A percentile compares a stretch with the other conserved stretches of the same genome.
phyloP scores from a whole-genome alignment of 1,140 invertebrate genomes.

The Drosophila fuyamai region DNA sequence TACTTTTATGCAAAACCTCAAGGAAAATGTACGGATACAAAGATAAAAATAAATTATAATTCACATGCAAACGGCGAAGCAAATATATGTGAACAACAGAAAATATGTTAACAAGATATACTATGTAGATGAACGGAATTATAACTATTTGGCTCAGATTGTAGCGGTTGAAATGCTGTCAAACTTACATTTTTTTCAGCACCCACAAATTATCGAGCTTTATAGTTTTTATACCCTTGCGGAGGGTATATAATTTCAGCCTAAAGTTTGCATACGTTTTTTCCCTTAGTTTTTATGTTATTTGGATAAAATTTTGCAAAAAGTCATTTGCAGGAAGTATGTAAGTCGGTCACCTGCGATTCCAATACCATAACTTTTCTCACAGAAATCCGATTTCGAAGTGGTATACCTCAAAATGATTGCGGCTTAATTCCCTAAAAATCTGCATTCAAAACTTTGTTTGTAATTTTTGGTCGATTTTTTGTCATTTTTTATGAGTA shows the following conservation, averaged over 20 bases:
- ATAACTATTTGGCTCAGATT: constrained; percentile 23
- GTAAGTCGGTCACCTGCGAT: no score
- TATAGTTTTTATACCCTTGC: constrained; percentile 7
- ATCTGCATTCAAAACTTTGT: no score
- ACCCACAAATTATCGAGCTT: constrained; percentile 21
- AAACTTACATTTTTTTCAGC: constrained; percentile 27
- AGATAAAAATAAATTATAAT: constrained; percentile 36
- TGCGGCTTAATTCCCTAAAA: no score
- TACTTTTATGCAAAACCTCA: constrained; percentile 67
- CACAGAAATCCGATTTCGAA: no score
- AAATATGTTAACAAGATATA: constrained; percentile 37
- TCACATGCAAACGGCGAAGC: constrained; percentile 34
- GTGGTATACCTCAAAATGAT: no score
- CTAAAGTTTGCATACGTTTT: no score
- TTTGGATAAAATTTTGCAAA: constrained; percentile 7
- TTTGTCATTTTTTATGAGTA: rapidly evolving
- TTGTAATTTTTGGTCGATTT: no score
- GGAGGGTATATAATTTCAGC: no score
- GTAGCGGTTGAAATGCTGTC: not conserved
- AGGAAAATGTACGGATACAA: constrained; percentile 63
- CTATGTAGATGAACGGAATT: constrained; percentile 24
- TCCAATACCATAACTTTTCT: no score
- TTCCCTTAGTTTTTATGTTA: no score
- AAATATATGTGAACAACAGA: constrained; percentile 39
- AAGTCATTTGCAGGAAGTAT: no score